Conservation (phyloP, 1,140 invertebrate genomes). For the Chrysomallon squamiferum region DNA sequence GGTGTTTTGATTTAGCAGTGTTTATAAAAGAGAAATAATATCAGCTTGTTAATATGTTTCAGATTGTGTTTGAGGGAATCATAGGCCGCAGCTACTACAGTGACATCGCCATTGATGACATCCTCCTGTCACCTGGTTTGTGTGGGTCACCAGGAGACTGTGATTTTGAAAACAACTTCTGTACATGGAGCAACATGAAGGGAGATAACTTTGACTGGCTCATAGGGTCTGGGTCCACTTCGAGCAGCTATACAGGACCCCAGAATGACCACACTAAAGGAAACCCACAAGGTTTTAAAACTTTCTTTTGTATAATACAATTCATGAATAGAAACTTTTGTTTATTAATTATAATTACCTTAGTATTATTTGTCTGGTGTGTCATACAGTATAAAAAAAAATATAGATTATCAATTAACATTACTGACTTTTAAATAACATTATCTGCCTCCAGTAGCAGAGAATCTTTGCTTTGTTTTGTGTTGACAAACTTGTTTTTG, state of each 20-base stretch:
- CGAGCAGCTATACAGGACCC: slow-evolving; percentile 1
- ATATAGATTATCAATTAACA: too few species aligned
- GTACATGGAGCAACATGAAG: slow-evolving; percentile 43
- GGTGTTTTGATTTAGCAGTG: too few species aligned
- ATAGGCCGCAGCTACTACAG: slow-evolving; percentile 32
- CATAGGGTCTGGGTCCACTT: not conserved
- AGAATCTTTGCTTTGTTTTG: too few species aligned
- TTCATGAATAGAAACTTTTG: too few species aligned
- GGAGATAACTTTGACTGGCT: slow-evolving; percentile 56
- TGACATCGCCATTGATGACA: slow-evolving; percentile 59
- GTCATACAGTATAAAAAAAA: too few species aligned
- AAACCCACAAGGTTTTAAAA: not conserved
- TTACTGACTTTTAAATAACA: too few species aligned
- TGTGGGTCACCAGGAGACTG: slow-evolving; percentile 35
- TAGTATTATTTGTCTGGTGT: too few species aligned
- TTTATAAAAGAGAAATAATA: too few species aligned
- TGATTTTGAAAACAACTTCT: slow-evolving; percentile 45
- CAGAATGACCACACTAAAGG: slow-evolving; percentile 1
- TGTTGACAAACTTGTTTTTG: too few species aligned
- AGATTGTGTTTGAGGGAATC: slow-evolving; percentile 51
- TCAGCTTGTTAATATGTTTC: slow-evolving; percentile 10
- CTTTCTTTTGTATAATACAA: too few species aligned
- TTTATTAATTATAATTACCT: too few species aligned
- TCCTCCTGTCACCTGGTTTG: slow-evolving; percentile 31
- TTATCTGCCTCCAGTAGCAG: too few species aligned